These are phyloP conservation scores for Sebastes nivosus DNA, from an alignment of 2,797 vertebrate species.

Conservation along the genomic window DNA sequence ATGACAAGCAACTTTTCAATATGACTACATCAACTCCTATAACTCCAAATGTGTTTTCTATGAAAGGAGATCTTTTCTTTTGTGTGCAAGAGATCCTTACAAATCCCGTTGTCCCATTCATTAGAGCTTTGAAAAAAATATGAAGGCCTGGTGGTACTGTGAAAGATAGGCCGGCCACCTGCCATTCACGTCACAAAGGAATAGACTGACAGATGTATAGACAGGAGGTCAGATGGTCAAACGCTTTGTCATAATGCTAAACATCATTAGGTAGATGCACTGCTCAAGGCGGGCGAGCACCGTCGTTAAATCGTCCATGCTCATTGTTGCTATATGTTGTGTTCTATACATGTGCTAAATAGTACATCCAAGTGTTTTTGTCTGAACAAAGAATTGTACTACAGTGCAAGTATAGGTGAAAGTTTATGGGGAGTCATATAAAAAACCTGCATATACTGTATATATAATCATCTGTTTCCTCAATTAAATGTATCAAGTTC, in stretches of 20 bases:
- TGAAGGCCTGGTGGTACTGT: constrained; percentile 49
- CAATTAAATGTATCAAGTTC: not conserved
- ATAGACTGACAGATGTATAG: constrained; percentile 74
- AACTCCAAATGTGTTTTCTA: constrained; percentile 7
- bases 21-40: not conserved
- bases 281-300: constrained; percentile 32
- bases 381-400: not conserved
- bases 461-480: not conserved
- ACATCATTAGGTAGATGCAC: constrained; percentile 58
- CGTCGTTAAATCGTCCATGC: not conserved
- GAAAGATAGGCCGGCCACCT: constrained; percentile 71
- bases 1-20: constrained; percentile 1
- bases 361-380: not conserved
- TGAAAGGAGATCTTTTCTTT: constrained; percentile 5
- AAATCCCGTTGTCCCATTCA: constrained; percentile 52
- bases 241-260: constrained; percentile 66
- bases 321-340: constrained; percentile 9
- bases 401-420: not conserved
- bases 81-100: constrained; percentile 22
- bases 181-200: constrained; percentile 72
- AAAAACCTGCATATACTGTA: not conserved
- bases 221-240: constrained; percentile 74
- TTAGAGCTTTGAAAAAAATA: constrained; percentile 45
- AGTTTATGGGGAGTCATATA: not conserved
- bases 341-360: constrained; percentile 31